Evolutionary conservation across 2,797 vertebrate genomes (phyloP).

Genomic region (Onychomys arenicola): DNA sequence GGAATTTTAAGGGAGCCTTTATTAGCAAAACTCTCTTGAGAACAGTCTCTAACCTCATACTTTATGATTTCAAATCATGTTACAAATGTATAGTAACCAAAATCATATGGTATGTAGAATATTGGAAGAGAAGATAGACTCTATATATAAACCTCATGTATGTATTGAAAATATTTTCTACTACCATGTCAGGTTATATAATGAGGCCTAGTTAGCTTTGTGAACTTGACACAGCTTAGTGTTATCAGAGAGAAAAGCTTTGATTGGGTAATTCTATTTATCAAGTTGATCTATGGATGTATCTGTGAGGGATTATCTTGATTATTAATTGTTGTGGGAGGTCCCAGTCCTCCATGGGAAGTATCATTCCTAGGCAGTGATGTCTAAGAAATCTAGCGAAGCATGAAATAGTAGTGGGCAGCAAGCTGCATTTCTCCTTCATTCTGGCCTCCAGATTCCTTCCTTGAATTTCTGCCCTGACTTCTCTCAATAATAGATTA

Average conservation of each 20-base stretch:
- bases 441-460: background rate
- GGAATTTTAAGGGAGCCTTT: background rate
- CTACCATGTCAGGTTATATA: background rate
- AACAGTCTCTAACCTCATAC: background rate
- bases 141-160: background rate
- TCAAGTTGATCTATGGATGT: background rate
- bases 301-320: background rate
- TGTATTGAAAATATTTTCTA: background rate
- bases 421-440: background rate
- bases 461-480: background rate
- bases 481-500: background rate
- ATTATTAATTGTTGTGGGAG: background rate
- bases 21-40: background rate
- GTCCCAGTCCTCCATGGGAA: background rate
- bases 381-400: background rate
- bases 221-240: background rate
- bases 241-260: background rate
- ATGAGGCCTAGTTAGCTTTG: background rate
- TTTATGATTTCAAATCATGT: background rate
- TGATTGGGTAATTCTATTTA: background rate
- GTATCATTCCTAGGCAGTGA: background rate
- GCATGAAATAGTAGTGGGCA: background rate
- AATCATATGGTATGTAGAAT: background rate
- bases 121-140: background rate
- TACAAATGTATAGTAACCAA: conserved; percentile 9